A percentile compares a stretch with the other conserved stretches of the same genome.
Conservation (phyloP, 2,888 invertebrate species). For the Athalia rosae region DNA sequence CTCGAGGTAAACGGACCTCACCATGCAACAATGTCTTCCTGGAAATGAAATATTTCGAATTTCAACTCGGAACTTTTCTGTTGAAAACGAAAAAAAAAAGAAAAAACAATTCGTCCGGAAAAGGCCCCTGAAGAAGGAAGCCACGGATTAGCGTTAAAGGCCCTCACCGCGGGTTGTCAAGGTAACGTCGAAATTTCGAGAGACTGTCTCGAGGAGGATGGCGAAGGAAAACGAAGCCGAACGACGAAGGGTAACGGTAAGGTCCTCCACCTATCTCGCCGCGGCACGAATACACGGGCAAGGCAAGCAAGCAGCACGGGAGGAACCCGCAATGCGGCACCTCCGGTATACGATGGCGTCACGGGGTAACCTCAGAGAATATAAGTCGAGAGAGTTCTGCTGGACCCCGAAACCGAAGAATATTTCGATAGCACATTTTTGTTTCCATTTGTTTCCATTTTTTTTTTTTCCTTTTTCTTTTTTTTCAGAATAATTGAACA, state of each 20-base stretch:
- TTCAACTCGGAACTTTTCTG: slow-evolving; percentile 2
- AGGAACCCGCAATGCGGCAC: slow-evolving; percentile 47
- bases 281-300: slow-evolving; percentile 42
- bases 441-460: too few relatives aligned
- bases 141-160: not conserved
- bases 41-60: not conserved
- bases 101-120: not conserved
- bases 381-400: not conserved
- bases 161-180: slow-evolving; percentile 12
- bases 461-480: too few relatives aligned
- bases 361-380: slow-evolving; percentile 26
- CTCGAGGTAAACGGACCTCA: too few relatives aligned
- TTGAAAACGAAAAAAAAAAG: slow-evolving; percentile 4
- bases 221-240: slow-evolving; percentile 34
- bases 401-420: slow-evolving; percentile 36
- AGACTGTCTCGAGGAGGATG: slow-evolving; percentile 20
- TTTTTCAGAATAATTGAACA: too few relatives aligned
- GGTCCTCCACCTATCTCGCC: slow-evolving; percentile 42
- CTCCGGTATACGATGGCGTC: slow-evolving; percentile 37
- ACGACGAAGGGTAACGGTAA: slow-evolving; percentile 31
- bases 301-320: slow-evolving; percentile 15
- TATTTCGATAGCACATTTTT: slow-evolving; percentile 17
- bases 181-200: slow-evolving; percentile 29
- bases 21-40: too few relatives aligned
- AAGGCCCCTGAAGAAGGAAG: slow-evolving; percentile 1